These are phyloP conservation scores for Nothobranchius kuhntae DNA, from an alignment of 2,113 vertebrate genomes.

Conservation along the genomic window DNA sequence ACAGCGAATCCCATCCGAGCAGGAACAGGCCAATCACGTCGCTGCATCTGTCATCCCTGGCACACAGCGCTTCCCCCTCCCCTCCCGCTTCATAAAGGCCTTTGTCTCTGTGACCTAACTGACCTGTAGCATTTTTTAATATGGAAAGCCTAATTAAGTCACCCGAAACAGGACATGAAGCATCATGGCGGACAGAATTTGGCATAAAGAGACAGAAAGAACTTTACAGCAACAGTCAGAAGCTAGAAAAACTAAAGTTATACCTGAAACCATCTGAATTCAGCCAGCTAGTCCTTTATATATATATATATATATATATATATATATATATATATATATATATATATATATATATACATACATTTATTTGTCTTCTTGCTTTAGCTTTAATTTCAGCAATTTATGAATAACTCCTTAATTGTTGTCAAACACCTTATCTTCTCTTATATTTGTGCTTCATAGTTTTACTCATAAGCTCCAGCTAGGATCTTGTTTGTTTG, in stretches of 20 bases:
- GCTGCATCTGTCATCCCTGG: conserved; percentile 81
- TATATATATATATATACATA: no score
- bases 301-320: no score
- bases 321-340: no score
- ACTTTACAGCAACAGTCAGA: conserved; percentile 4
- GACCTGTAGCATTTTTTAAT: conserved; percentile 77
- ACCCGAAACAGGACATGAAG: conserved; percentile 59
- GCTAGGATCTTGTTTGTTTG: no score
- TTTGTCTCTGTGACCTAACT: conserved; percentile 77
- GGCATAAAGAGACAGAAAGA: conserved; percentile 25
- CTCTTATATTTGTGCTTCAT: no score
- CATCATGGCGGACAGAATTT: conserved; percentile 26
- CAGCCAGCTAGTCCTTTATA: no score
- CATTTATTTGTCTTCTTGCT: no score
- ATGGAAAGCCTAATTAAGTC: conserved; percentile 64
- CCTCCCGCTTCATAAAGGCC: conserved; percentile 67
- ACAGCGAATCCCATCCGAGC: conserved; percentile 83
- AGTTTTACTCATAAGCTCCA: no score
- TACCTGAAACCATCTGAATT: no score
- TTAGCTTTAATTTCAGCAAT: no score
- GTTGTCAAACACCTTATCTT: no score
- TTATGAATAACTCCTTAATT: no score
- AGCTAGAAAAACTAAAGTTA: not conserved
- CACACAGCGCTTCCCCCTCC: conserved; percentile 75
- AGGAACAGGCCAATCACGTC: conserved; percentile 81